Conservation (phyloP, 1,140 invertebrate genomes). For the Tetranychus urticae region DNA sequence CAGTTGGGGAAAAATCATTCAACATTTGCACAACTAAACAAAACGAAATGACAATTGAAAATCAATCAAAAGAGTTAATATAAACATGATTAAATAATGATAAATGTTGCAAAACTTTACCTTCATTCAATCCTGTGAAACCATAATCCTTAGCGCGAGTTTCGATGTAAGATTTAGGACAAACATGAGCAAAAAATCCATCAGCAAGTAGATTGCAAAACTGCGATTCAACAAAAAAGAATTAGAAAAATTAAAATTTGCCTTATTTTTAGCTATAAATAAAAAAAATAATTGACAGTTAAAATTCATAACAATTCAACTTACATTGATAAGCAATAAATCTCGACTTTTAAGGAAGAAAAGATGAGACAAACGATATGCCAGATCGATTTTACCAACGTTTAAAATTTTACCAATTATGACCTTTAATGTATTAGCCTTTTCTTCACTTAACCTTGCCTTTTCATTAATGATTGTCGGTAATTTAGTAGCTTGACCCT, state of each 20-base stretch:
- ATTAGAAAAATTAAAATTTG: background rate
- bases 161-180: background rate
- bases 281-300: background rate
- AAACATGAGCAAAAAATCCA: background rate
- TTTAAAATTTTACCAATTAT: background rate
- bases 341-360: background rate
- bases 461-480: too few relatives aligned
- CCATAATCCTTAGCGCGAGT: background rate
- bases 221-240: background rate
- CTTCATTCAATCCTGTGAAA: background rate
- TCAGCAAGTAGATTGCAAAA: background rate
- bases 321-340: background rate
- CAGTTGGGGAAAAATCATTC: background rate
- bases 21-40: background rate
- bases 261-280: too few relatives aligned
- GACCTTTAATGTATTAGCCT: background rate
- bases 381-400: background rate
- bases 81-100: background rate
- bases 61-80: background rate
- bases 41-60: background rate
- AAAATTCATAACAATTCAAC: background rate
- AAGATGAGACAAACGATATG: background rate
- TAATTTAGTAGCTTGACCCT: too few relatives aligned
- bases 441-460: background rate
- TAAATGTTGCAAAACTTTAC: background rate